Conservation (phyloP, 1,140 invertebrate species). For the Papilio polyxenes region DNA sequence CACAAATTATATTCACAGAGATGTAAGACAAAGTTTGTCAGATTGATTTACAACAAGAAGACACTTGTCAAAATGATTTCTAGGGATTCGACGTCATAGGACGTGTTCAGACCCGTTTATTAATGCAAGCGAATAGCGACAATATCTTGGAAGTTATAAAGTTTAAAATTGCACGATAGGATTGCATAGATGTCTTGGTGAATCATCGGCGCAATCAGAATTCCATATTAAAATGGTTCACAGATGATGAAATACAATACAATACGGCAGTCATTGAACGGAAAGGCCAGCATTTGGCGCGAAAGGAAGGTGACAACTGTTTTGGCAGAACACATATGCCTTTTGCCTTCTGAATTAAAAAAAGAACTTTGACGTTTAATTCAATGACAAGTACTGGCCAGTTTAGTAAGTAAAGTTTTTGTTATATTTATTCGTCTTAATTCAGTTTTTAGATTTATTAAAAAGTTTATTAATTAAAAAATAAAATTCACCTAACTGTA, state of each 20-base stretch:
- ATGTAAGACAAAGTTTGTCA: not conserved
- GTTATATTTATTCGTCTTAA: not conserved
- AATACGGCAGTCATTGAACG: slow-evolving; percentile 20
- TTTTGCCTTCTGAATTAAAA: not conserved
- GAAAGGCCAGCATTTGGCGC: not conserved
- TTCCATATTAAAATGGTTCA: slow-evolving; percentile 34
- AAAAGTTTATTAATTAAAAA: no score
- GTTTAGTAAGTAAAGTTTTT: slow-evolving; percentile 4
- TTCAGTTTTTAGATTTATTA: no score
- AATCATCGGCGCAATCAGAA: slow-evolving; percentile 26
- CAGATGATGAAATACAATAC: slow-evolving; percentile 36
- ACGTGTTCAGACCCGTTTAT: slow-evolving; percentile 5
- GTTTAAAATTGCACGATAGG: not conserved
- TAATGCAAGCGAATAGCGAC: not conserved
- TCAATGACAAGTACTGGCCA: not conserved
- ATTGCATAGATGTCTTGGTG: not conserved
- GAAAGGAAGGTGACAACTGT: slow-evolving; percentile 9
- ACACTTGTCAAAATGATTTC: slow-evolving; percentile 38
- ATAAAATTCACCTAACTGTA: no score
- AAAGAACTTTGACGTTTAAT: not conserved
- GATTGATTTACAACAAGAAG: slow-evolving; percentile 36
- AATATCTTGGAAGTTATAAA: not conserved
- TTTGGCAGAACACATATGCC: not conserved
- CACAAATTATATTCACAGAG: not conserved
- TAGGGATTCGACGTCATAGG: slow-evolving; percentile 25